Conservation (phyloP, 2,888 invertebrate genomes). For the Chymomyza amoena region DNA sequence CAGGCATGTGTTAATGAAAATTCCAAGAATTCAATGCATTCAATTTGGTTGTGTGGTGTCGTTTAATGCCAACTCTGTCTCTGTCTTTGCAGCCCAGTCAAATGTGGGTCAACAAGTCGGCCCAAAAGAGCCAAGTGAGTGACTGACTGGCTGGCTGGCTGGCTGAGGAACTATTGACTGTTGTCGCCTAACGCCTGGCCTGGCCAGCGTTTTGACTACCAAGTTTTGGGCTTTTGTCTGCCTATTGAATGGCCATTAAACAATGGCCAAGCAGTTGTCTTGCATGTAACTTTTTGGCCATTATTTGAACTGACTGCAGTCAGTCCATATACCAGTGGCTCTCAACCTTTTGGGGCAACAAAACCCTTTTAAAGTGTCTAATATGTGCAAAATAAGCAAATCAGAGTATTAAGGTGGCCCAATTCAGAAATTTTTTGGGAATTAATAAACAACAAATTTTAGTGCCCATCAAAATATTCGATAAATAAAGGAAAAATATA, state of each 20-base stretch:
- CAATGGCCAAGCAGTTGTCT: slow-evolving; percentile 30
- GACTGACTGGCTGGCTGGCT: slow-evolving; percentile 7
- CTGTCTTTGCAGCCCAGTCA: slow-evolving; percentile 19
- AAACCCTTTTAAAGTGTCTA: not conserved
- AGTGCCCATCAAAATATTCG: too few relatives aligned
- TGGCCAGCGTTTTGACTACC: slow-evolving; percentile 45
- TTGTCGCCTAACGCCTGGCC: slow-evolving; percentile 40
- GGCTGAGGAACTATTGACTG: slow-evolving; percentile 28
- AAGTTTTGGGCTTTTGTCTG: slow-evolving; percentile 28
- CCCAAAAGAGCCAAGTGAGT: not conserved
- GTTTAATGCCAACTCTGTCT: slow-evolving; percentile 1
- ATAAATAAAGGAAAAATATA: too few relatives aligned
- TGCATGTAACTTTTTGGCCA: slow-evolving; percentile 12
- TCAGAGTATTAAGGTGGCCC: too few relatives aligned
- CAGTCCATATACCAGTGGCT: not conserved
- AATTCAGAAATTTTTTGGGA: too few relatives aligned
- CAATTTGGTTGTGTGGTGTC: slow-evolving; percentile 1
- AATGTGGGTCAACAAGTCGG: slow-evolving; percentile 66
- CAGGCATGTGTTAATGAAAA: slow-evolving; percentile 71
- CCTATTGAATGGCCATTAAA: slow-evolving; percentile 67
- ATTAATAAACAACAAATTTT: too few relatives aligned
- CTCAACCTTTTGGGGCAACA: not conserved
- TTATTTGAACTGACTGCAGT: not conserved
- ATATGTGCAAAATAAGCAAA: not conserved
- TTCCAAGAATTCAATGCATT: slow-evolving; percentile 59